phyloP scores from a whole-genome alignment of 2,888 invertebrate genomes.

The Tiliacea aurago region DNA sequence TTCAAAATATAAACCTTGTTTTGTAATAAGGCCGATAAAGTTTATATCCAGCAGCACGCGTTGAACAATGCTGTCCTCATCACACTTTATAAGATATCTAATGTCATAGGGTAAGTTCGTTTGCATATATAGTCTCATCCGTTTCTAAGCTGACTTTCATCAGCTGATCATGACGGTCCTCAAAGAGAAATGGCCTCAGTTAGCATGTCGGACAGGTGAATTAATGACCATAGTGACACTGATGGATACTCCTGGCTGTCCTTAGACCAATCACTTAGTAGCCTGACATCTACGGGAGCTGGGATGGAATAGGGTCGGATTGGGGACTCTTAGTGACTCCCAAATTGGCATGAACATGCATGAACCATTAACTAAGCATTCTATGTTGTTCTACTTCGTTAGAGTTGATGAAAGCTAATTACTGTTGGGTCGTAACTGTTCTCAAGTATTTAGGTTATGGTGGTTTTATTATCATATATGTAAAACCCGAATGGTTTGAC shows the following conservation, averaged over 20 bases:
- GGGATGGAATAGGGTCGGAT: not conserved
- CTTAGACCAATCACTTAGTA: conserved; percentile 23
- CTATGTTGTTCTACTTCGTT: not conserved
- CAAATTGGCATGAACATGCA: not conserved
- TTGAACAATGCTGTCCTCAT: not conserved
- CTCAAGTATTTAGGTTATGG: conserved; percentile 26
- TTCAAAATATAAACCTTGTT: no score
- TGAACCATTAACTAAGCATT: conserved; percentile 1
- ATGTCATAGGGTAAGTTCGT: not conserved
- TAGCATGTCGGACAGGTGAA: conserved; percentile 14
- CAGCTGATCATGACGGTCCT: conserved; percentile 1
- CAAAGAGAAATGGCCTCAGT: not conserved
- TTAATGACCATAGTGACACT: conserved; percentile 27
- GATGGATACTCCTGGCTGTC: conserved; percentile 8
- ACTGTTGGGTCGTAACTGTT: conserved; percentile 24
- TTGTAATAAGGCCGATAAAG: no score
- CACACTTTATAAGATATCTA: not conserved
- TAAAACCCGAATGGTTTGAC: not conserved
- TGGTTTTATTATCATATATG: conserved; percentile 1
- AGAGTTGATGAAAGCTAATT: conserved; percentile 6
- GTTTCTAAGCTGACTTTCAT: not conserved
- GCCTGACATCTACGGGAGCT: not conserved
- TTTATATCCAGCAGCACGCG: not conserved
- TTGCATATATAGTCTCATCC: not conserved
- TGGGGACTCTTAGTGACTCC: no score